Percentiles rank a stretch among this genome's conserved stretches.
These are phyloP conservation scores for Aricia artaxerxes DNA, from an alignment of 2,888 invertebrate species.

Conservation along the genomic window DNA sequence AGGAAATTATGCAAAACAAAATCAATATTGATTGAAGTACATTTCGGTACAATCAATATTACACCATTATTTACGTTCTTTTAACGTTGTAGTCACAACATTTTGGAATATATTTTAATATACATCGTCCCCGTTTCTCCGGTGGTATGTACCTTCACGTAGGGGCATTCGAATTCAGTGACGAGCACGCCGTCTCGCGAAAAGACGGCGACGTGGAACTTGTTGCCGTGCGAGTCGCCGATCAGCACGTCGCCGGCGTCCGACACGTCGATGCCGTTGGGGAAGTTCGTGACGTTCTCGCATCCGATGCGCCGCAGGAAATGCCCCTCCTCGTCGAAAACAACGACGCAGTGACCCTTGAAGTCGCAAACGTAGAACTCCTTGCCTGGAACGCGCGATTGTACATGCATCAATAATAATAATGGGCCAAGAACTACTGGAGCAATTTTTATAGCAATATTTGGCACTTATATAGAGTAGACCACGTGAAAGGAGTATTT, in stretches of 20 bases:
- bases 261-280: constrained; percentile 98
- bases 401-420: background rate
- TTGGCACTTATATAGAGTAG: too few relatives aligned
- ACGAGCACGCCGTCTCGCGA: constrained; percentile 92
- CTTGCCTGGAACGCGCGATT: constrained; percentile 81
- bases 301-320: constrained; percentile 96
- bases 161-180: constrained; percentile 97
- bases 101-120: too few relatives aligned
- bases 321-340: constrained; percentile 95
- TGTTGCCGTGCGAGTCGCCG: constrained; percentile 98
- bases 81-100: too few relatives aligned
- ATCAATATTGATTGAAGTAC: background rate
- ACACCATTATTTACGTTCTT: too few relatives aligned
- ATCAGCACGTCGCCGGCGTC: constrained; percentile 98
- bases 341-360: constrained; percentile 98
- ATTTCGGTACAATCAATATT: background rate
- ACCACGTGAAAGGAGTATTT: too few relatives aligned
- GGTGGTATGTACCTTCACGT: constrained; percentile 88
- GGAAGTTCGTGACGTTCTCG: constrained; percentile 97
- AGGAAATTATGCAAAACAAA: too few relatives aligned
- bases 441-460: too few relatives aligned
- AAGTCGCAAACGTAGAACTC: constrained; percentile 98
- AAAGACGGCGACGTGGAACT: constrained; percentile 98
- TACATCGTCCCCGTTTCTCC: too few relatives aligned
- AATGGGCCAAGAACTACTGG: background rate